These are phyloP conservation scores for Holacanthella duospinosa DNA, from an alignment of 2,888 invertebrate genomes.

Conservation along the genomic window DNA sequence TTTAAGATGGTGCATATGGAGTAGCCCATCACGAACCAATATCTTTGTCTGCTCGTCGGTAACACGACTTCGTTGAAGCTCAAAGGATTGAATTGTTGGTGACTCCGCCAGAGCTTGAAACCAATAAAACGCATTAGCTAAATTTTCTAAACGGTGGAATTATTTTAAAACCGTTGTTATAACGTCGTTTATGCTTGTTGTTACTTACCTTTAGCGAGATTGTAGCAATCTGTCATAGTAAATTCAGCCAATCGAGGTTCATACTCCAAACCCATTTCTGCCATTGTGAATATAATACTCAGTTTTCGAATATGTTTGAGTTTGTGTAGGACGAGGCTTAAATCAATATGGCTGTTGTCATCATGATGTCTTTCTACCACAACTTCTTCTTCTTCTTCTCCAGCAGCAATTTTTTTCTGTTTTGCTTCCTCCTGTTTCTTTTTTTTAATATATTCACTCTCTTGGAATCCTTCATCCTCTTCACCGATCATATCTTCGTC, in stretches of 20 bases:
- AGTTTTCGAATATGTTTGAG: conserved; percentile 27
- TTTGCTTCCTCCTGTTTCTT: not conserved
- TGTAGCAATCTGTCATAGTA: conserved; percentile 31
- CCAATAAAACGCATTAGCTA: no score
- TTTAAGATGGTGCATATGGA: conserved; percentile 32
- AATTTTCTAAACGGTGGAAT: no score
- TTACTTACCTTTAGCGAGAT: conserved; percentile 27
- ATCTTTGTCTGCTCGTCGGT: conserved; percentile 31
- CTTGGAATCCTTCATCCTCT: conserved; percentile 21
- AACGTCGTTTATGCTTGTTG: not conserved
- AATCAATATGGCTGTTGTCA: conserved; percentile 29
- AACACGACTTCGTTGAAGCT: conserved; percentile 30
- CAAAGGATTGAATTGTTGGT: conserved; percentile 27
- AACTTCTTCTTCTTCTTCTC: conserved; percentile 8
- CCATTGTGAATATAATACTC: conserved; percentile 30
- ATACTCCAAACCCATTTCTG: conserved; percentile 32
- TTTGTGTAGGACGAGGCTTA: conserved; percentile 25
- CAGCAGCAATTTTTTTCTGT: not conserved
- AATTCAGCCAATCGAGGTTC: conserved; percentile 30
- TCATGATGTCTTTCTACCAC: conserved; percentile 11
- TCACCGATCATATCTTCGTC: conserved; percentile 18
- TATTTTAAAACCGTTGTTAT: no score
- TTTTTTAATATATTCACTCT: not conserved
- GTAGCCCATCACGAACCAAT: conserved; percentile 30
- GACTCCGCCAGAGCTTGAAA: conserved; percentile 23